Conservation (phyloP, 2,797 vertebrate species). For the Hyperoplus immaculatus region DNA sequence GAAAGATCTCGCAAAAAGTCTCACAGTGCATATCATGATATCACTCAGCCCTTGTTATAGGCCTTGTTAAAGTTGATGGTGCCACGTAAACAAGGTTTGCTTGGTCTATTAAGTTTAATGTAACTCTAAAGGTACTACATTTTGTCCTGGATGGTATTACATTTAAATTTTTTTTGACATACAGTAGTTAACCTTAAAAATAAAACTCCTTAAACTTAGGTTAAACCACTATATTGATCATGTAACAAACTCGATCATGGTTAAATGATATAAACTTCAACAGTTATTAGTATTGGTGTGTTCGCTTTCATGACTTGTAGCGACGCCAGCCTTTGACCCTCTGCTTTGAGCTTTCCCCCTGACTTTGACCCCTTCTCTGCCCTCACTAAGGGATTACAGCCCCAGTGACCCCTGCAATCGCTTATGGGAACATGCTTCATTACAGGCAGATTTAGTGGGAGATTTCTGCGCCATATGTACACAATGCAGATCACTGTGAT, state of each 20-base stretch:
- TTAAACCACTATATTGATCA: background rate
- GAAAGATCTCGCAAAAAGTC: no score
- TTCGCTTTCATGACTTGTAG: background rate
- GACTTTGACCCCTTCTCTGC: conserved; percentile 42
- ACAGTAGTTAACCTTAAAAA: background rate
- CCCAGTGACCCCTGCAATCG: conserved; percentile 34
- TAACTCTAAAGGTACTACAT: conserved; percentile 24
- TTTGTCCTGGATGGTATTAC: conserved; percentile 19
- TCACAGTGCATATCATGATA: background rate
- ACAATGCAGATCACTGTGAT: conserved; percentile 38
- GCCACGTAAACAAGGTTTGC: conserved; percentile 25
- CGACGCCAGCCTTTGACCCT: conserved; percentile 51
- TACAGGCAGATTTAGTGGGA: conserved; percentile 70
- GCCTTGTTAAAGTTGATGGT: conserved; percentile 1
- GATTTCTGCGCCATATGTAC: conserved; percentile 51
- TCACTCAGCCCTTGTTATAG: background rate
- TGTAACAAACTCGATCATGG: background rate
- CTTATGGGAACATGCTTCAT: conserved; percentile 73
- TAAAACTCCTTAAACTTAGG: background rate
- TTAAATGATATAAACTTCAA: background rate
- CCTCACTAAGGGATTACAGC: conserved; percentile 68
- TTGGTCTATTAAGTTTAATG: conserved; percentile 25
- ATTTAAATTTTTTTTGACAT: conserved; percentile 1
- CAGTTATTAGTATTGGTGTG: no score
- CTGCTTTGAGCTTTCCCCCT: conserved; percentile 34